Percentiles rank a stretch among this genome's conserved stretches.
These are phyloP conservation scores for Cyprinodon diabolis DNA, from an alignment of 2,797 vertebrate species.

Conservation along the genomic window DNA sequence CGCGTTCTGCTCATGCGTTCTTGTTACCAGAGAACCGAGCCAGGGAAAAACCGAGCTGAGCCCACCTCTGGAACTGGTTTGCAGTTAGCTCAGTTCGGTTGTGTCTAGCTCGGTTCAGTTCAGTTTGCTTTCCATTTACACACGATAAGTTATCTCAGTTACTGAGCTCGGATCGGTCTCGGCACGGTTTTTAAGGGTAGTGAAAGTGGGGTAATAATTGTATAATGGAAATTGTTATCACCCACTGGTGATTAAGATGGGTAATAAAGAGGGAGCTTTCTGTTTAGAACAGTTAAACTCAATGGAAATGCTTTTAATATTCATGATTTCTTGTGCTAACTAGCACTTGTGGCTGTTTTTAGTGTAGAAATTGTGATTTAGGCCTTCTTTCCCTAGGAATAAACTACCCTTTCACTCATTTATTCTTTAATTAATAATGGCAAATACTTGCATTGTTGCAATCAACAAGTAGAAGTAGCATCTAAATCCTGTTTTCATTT, in stretches of 20 bases:
- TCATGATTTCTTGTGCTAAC: not conserved
- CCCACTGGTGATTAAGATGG: not conserved
- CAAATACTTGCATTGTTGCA: constrained; percentile 1
- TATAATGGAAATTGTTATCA: not conserved
- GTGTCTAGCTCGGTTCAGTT: too few relatives aligned
- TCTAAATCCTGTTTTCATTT: constrained; percentile 1
- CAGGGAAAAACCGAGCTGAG: too few relatives aligned
- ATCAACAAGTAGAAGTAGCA: constrained; percentile 18
- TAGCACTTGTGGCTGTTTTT: too few relatives aligned
- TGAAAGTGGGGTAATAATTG: not conserved
- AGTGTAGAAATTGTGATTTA: not conserved
- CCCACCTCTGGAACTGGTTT: too few relatives aligned
- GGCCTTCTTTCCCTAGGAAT: not conserved
- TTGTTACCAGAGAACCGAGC: too few relatives aligned
- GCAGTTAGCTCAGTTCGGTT: too few relatives aligned
- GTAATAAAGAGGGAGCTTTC: constrained; percentile 17
- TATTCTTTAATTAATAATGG: not conserved
- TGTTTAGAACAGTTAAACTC: not conserved
- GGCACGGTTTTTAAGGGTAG: too few relatives aligned
- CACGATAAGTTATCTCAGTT: too few relatives aligned
- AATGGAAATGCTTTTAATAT: not conserved
- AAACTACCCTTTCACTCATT: not conserved
- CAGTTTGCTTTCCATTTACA: too few relatives aligned
- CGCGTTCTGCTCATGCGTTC: too few relatives aligned
- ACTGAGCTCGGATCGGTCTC: too few relatives aligned